Percentiles rank a stretch among this genome's conserved stretches.
Conservation (phyloP, 2,113 vertebrate species). For the Panurus biarmicus region DNA sequence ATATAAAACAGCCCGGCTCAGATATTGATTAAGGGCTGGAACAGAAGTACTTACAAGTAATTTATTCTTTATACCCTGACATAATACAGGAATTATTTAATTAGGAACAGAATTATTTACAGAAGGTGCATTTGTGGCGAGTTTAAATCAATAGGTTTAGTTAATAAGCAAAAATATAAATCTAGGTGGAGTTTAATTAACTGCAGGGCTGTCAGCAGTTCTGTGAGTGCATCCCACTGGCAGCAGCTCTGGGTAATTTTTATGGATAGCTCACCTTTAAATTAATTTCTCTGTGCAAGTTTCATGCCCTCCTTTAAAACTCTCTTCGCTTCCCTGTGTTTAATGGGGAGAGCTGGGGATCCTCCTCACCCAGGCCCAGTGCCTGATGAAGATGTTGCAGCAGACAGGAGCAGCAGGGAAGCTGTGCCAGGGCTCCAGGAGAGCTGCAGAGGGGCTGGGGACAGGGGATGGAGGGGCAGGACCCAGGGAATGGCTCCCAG, state of each 20-base stretch:
- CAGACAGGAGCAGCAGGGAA: neutral
- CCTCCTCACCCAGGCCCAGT: neutral
- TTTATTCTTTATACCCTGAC: neutral
- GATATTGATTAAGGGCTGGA: neutral
- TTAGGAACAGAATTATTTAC: slow-evolving; percentile 4
- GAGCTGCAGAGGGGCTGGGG: neutral
- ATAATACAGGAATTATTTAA: neutral
- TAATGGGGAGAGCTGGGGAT: neutral
- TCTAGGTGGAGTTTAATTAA: neutral
- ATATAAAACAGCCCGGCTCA: neutral
- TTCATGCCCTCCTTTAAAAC: neutral
- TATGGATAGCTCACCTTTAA: neutral
- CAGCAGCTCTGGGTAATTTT: neutral
- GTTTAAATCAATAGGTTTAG: neutral
- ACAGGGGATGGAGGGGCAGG: neutral
- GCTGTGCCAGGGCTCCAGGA: neutral
- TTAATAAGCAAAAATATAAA: neutral
- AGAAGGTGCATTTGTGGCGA: neutral
- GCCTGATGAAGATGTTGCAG: neutral
- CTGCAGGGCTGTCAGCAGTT: neutral
- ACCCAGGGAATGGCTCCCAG: neutral
- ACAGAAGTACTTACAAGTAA: neutral
- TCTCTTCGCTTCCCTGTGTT: neutral
- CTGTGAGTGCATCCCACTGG: neutral
- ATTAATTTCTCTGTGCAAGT: neutral